Conservation (phyloP, 2,797 vertebrate genomes). For the Stomatorhinus walkeri region DNA sequence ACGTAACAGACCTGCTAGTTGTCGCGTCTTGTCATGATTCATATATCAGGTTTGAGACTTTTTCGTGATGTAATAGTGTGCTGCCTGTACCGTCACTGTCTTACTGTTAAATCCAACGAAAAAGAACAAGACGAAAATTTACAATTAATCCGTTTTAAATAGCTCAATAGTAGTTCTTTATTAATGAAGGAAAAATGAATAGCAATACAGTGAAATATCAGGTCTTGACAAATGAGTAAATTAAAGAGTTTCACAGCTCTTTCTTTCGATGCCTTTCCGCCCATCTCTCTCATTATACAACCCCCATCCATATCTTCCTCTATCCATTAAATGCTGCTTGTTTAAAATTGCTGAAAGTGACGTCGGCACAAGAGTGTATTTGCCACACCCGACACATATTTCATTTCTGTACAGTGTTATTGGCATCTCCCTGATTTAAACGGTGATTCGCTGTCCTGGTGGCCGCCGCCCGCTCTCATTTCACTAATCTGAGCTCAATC, state of each 20-base stretch:
- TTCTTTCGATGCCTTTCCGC: conserved; percentile 32
- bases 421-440: conserved; percentile 50
- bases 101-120: conserved; percentile 40
- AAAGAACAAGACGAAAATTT: conserved; percentile 55
- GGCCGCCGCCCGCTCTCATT: background rate
- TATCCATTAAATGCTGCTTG: conserved; percentile 53
- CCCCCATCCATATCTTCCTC: conserved; percentile 27
- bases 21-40: background rate
- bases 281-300: conserved; percentile 47
- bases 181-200: conserved; percentile 44
- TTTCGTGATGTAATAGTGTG: background rate
- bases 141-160: conserved; percentile 56
- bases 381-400: background rate
- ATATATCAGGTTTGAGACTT: background rate
- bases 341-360: conserved; percentile 54
- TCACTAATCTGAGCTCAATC: background rate
- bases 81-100: conserved; percentile 37
- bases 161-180: conserved; percentile 49
- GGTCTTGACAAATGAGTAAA: conserved; percentile 52
- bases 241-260: conserved; percentile 41
- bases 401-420: conserved; percentile 59
- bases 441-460: background rate
- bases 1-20: background rate
- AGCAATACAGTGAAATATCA: conserved; percentile 51
- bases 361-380: conserved; percentile 54